These are phyloP conservation scores for Rhamnusium bicolor DNA, from an alignment of 2,888 invertebrate genomes.

Conservation along the genomic window DNA sequence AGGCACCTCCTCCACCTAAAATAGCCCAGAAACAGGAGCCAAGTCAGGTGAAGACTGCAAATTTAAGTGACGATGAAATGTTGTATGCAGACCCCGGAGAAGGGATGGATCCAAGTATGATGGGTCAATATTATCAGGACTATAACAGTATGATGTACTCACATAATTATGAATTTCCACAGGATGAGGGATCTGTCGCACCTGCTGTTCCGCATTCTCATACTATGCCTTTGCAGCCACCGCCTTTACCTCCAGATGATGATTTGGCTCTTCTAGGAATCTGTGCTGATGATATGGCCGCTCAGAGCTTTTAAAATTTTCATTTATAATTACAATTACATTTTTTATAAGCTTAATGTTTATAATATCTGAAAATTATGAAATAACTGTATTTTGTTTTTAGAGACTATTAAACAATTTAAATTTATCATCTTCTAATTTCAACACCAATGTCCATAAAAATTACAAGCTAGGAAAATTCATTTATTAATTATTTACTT, in stretches of 20 bases:
- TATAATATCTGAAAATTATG: not conserved
- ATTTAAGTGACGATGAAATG: slow-evolving; percentile 53
- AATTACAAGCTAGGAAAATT: no score
- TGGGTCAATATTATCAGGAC: slow-evolving; percentile 63
- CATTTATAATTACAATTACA: not conserved
- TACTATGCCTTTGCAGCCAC: slow-evolving; percentile 68
- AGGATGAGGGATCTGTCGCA: slow-evolving; percentile 44
- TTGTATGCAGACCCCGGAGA: slow-evolving; percentile 55
- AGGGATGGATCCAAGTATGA: slow-evolving; percentile 54
- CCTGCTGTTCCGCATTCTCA: slow-evolving; percentile 62
- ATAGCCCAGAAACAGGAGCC: slow-evolving; percentile 39
- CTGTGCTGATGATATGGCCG: slow-evolving; percentile 85
- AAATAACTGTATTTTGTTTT: slow-evolving; percentile 1
- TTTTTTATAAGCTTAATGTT: not conserved
- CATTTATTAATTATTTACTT: no score
- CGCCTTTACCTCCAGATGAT: slow-evolving; percentile 69
- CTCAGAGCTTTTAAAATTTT: slow-evolving; percentile 68
- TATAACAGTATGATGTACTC: slow-evolving; percentile 65
- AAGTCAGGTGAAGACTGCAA: slow-evolving; percentile 40
- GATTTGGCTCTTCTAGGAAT: slow-evolving; percentile 90
- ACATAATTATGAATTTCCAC: slow-evolving; percentile 63
- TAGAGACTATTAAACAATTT: not conserved
- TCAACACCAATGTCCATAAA: no score
- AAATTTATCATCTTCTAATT: not conserved
- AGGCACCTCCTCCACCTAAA: slow-evolving; percentile 56